These are phyloP conservation scores for Folsomia manolachei DNA, from an alignment of 2,888 invertebrate genomes.

Conservation along the genomic window DNA sequence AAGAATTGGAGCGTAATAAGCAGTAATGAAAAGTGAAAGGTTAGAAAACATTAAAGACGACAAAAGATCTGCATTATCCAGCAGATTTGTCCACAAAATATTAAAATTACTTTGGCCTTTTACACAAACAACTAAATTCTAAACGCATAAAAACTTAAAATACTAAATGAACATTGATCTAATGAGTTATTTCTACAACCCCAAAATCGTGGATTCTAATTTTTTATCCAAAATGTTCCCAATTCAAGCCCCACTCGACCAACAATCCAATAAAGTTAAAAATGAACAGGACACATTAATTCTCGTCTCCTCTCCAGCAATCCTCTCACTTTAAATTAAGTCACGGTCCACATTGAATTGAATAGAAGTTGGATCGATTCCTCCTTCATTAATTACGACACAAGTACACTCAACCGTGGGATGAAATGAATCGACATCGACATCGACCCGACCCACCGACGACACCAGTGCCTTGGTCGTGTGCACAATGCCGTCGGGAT, in stretches of 20 bases:
- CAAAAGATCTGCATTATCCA: neutral
- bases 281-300: neutral
- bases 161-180: neutral
- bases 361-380: conserved; percentile 1
- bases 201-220: no score
- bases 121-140: neutral
- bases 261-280: no score
- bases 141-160: neutral
- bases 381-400: neutral
- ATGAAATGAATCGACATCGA: neutral
- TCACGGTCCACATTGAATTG: neutral
- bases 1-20: neutral
- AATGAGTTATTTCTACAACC: no score
- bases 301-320: neutral
- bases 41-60: neutral
- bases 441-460: neutral
- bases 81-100: no score
- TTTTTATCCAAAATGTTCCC: no score
- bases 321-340: neutral
- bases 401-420: neutral
- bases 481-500: neutral
- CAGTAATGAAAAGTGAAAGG: neutral
- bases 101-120: no score
- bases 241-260: no score
- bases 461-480: neutral